Evolutionary conservation across 1,140 invertebrate species (phyloP), one percentile per base, ranked within the genome.

Genomic region (Drosophila subpulchrella): DNA sequence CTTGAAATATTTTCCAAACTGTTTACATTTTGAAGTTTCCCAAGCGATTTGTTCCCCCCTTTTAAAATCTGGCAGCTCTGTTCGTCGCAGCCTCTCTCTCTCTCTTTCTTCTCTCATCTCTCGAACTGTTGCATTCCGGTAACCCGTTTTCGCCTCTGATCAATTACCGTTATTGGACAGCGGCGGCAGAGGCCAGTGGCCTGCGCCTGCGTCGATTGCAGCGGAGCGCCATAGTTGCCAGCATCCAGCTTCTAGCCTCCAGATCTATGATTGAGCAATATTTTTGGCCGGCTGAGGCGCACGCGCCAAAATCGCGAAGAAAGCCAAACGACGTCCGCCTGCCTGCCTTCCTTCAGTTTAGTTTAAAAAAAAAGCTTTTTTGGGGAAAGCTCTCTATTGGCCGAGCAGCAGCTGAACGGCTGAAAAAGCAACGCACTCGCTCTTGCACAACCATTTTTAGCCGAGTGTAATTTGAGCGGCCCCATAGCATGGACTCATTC

Each of bases 391-490:
- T 86, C 50, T 58, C 42, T 47, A 47, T 53, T 58, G 48, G 44
- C 50, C 38, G 58, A 46, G 53, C n/a, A 56, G 34, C 50, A 20
- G 15, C 27, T 3, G 5, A 27, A 27, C 3, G 27, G 27, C 27
- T 4, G 30, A 46, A 24, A 13, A 30, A 57, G 41, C 67, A 44
- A 71, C 78, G 88, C 70, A 59, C 75, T 90, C 75, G 72, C 82
- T 90, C 73, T 75, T 68, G 78, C 84, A 84, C 77, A 88, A 91
- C 91, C 91, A 92, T 92, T 92, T 92, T 92, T 92, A 89, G 91
- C 71, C 71, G 81, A 91, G 85, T 92, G 91, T 92, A 92, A 92
- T 92, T 91, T 92, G 91, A 92, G 83, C 79, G 83, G 79, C 72
- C 79, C 34, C 60, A 88, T 86, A 86, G 75, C 71, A 88, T 86